These are phyloP conservation scores for Cryptotis parvus DNA, from an alignment of 2,113 vertebrate species.

Conservation along the genomic window DNA sequence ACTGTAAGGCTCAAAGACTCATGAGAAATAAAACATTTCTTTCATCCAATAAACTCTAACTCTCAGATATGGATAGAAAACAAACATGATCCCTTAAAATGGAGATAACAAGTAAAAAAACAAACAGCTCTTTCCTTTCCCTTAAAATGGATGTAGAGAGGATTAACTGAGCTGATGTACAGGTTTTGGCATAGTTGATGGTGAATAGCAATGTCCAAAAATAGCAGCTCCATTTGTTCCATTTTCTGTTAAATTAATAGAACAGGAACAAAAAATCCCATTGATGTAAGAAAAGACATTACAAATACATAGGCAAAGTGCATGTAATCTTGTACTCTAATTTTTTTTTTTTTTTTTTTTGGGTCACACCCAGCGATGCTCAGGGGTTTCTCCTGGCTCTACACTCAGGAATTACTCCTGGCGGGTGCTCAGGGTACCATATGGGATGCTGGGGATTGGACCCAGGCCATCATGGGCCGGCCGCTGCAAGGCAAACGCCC, in stretches of 20 bases:
- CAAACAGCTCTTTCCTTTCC: not conserved
- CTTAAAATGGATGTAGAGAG: not conserved
- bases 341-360: not conserved
- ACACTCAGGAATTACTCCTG: no score
- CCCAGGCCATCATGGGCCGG: no score
- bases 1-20: not conserved
- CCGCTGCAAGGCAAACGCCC: no score
- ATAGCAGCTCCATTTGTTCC: not conserved
- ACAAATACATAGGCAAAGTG: no score
- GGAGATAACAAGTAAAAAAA: not conserved
- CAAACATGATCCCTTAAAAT: no score
- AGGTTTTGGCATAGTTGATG: not conserved
- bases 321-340: not conserved
- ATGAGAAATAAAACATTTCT: not conserved
- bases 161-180: not conserved
- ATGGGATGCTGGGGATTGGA: no score
- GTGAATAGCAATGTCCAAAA: not conserved
- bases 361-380: no score
- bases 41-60: not conserved
- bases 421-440: no score
- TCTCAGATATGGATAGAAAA: not conserved
- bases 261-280: not conserved
- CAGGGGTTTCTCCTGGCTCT: no score
- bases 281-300: not conserved
- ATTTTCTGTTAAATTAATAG: slow-evolving; percentile 16